Percentiles rank a stretch among this genome's conserved stretches.
Evolutionary conservation across 1,140 invertebrate genomes (phyloP).

Genomic region (Achroia grisella): DNA sequence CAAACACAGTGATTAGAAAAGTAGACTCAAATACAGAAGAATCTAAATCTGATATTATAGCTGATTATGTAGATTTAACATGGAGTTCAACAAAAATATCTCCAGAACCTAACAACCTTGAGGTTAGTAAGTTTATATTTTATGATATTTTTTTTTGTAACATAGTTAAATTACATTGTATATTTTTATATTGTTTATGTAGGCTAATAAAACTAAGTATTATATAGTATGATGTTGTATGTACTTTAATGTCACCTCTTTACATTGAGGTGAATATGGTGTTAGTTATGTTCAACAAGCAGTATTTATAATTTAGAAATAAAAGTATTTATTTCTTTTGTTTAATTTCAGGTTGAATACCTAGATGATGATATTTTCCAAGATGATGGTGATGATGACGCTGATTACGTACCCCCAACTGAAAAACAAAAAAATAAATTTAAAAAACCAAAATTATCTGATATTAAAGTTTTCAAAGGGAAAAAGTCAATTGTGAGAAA

Average conservation of each 20-base stretch:
- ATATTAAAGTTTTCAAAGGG: slow-evolving; percentile 52
- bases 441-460: slow-evolving; percentile 58
- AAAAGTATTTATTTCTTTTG: too few relatives aligned
- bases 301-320: too few relatives aligned
- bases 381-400: slow-evolving; percentile 59
- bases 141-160: too few relatives aligned
- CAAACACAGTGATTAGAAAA: slow-evolving; percentile 62
- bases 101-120: slow-evolving; percentile 15
- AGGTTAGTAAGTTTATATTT: slow-evolving; percentile 32
- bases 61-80: slow-evolving; percentile 10
- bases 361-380: slow-evolving; percentile 51
- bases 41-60: slow-evolving; percentile 6
- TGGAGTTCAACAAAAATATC: slow-evolving; percentile 6
- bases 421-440: slow-evolving; percentile 51
- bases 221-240: too few relatives aligned
- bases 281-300: too few relatives aligned
- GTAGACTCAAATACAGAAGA: slow-evolving; percentile 35
- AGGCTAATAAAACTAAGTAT: too few relatives aligned
- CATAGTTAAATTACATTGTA: too few relatives aligned
- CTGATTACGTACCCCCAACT: slow-evolving; percentile 51
- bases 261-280: too few relatives aligned
- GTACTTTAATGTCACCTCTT: too few relatives aligned
- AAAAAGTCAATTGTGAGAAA: slow-evolving; percentile 46
- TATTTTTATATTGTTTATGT: too few relatives aligned
- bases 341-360: slow-evolving; percentile 44